Base-by-base conservation (phyloP, 2,797 vertebrate genomes). In the Nyctalus aviator region DNA sequence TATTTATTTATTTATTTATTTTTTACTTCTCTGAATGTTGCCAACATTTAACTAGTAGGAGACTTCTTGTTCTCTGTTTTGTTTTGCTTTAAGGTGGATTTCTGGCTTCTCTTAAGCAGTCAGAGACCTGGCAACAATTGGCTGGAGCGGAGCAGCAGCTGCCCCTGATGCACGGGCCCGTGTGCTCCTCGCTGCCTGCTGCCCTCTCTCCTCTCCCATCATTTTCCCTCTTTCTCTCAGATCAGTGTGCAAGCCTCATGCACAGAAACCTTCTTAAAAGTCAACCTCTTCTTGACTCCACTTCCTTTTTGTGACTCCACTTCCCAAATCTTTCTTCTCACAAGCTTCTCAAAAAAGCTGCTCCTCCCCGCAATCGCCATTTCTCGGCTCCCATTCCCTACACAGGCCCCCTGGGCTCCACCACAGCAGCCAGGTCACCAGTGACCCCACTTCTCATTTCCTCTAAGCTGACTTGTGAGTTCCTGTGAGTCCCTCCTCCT, bases 1-100 rank as follows among this genome's bases (percentile, higher is more conserved):
- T 44, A 11, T 44, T 9, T 44, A 11, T 44, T 9, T 44, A 11
- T 44, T 9, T 44, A 55, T 55, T 55, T 55, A 2, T 55, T 20
- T 46, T 46, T 59, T 12, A 57, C 30, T 72, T 83, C 59, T 76
- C 48, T 77, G 75, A 77, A 55, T 77, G 20, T 72, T 96, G 57
- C 62, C 73, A 91, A 14, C n/a, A 50, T 91, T 86, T 87, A 93
- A 94, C 72, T 94, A 91, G 81, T 59, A 89, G 77, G 46, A 90
- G 57, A 79, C 5, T 71, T 59, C 12, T 6, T 95, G 23, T 69
- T 72, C 64, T 62, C 71, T 85, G 14, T 41, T 71, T 53, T 1
- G 23, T 71, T 91, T 55, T 62, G 57, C 27, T 71, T 41, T 37
- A 75, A 78, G 5, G 15, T 68, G 53, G 78, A 18, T 88, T 73